Conservation (phyloP, 2,888 invertebrate species). For the Chymomyza procnemis region DNA sequence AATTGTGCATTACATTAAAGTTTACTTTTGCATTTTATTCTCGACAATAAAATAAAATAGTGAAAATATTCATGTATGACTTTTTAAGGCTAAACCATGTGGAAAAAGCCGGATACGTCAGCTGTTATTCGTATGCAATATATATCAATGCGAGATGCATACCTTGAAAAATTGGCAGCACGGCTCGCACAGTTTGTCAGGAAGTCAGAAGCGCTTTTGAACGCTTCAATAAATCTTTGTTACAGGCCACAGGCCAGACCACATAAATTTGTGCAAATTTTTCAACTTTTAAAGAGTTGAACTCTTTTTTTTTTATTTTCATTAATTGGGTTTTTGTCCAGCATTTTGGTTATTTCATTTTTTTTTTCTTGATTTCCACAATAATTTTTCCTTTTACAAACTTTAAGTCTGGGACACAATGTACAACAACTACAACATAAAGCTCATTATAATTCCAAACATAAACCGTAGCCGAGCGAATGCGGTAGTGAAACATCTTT, state of each 20-base stretch:
- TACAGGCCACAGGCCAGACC: background rate
- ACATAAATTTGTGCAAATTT: background rate
- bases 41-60: slow-evolving; percentile 8
- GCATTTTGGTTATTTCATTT: background rate
- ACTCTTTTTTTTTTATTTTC: background rate
- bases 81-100: background rate
- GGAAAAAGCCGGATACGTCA: slow-evolving; percentile 52
- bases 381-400: background rate
- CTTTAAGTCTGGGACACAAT: background rate
- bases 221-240: slow-evolving; percentile 57
- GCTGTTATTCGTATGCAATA: slow-evolving; percentile 56
- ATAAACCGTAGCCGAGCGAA: slow-evolving; percentile 36
- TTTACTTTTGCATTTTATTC: slow-evolving; percentile 31
- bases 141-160: slow-evolving; percentile 39
- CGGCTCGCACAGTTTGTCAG: slow-evolving; percentile 50
- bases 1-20: slow-evolving; percentile 30
- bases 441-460: slow-evolving; percentile 61
- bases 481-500: slow-evolving; percentile 29
- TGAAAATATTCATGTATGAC: background rate
- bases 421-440: slow-evolving; percentile 31
- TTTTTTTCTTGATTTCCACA: slow-evolving; percentile 1
- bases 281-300: background rate
- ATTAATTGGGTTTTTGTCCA: background rate
- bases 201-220: slow-evolving; percentile 46
- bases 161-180: slow-evolving; percentile 3